Base-by-base conservation (phyloP, 2,888 invertebrate genomes). In the Pyrochroa serraticornis region DNA sequence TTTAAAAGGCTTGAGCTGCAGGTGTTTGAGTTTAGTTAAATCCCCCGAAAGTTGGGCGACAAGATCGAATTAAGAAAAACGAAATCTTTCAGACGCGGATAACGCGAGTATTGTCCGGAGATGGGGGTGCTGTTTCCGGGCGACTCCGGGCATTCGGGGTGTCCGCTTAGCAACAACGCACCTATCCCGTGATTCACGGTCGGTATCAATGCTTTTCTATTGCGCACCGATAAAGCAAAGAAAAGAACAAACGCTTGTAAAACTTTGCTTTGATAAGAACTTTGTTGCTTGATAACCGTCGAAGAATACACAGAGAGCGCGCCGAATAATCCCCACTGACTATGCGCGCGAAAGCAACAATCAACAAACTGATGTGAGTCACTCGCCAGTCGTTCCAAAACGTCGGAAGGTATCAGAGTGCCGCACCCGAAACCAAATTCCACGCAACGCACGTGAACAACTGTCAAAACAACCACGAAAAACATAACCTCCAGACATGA, bases 331-430 rank as follows among this genome's bases (percentile, higher is more conserved):
- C 41, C 31, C n/a, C 6, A 46, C 37, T 42, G 62, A 52, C 55
- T 65, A 67, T 69, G 69, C 67, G 60, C 54, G 64, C 65, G 63
- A 44, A 54, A 72, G 47, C 69, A 69, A 76, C 71, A 72, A 67
- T 66, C 71, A 61, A 62, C 54, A 59, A 58, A 59, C 59, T 59
- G 45, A 38, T 46, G 68, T 69, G 71, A 69, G 52, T 70, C 69
- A 67, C 52, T 49, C 64, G 68, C 60, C 72, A 71, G 70, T 72
- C 71, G 70, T 66, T 70, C 69, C 66, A 67, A 61, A 68, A 64
- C 70, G 56, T 54, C 59, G 60, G 66, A 45, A 47, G 69, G 71
- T 70, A 67, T 60, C 43, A 43, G 65, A 64, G 63, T 69, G 52
- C 46, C 63, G 66, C 65, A 30, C 9, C 22, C 36, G 32, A 43